Evolutionary conservation across 2,797 vertebrate species (phyloP).

Genomic region (Eulemur mongoz): DNA sequence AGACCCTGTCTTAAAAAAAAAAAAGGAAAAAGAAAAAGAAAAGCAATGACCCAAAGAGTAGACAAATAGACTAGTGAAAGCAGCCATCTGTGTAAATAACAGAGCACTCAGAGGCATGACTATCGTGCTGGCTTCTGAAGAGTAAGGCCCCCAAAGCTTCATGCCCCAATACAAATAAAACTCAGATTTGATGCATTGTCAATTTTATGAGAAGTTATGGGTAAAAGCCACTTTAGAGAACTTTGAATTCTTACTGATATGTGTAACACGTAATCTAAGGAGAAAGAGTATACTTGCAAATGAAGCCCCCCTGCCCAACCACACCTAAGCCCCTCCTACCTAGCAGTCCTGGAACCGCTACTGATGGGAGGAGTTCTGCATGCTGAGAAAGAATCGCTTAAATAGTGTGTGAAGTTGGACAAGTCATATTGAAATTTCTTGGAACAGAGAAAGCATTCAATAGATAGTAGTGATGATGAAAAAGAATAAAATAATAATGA

Average conservation of each 20-base stretch:
- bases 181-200: constrained; percentile 22
- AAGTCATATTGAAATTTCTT: not conserved
- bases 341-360: not conserved
- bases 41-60: not conserved
- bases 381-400: not conserved
- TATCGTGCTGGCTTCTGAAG: constrained; percentile 1
- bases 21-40: too few relatives aligned
- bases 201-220: constrained; percentile 5
- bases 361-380: not conserved
- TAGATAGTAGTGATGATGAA: not conserved
- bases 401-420: not conserved
- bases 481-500: not conserved
- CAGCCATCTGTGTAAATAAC: not conserved
- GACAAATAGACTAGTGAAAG: not conserved
- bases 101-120: not conserved
- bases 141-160: not conserved
- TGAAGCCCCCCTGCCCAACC: not conserved
- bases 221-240: constrained; percentile 22
- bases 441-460: not conserved
- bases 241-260: constrained; percentile 9
- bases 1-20: too few relatives aligned
- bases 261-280: not conserved
- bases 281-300: not conserved
- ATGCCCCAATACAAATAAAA: not conserved
- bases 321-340: not conserved